Conservation (phyloP, 2,113 vertebrate genomes). For the Thunnus thynnus region DNA sequence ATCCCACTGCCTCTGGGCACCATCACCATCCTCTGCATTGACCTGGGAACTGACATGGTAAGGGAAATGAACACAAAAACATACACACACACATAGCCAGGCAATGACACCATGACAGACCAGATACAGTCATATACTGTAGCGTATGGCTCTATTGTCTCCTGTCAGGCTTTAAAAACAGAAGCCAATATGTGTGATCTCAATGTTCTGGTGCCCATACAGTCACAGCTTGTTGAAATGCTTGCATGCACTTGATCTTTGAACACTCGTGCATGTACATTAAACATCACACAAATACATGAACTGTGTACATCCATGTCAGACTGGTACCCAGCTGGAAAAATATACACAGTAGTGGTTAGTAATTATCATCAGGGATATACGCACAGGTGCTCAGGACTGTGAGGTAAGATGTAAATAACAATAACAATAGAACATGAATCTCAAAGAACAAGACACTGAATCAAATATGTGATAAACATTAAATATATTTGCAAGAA, state of each 20-base stretch:
- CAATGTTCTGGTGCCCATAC: neutral
- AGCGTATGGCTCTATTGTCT: neutral
- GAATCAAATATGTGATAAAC: too few species aligned
- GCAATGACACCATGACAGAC: neutral
- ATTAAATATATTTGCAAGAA: too few species aligned
- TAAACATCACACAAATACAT: constrained; percentile 3
- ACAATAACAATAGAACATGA: too few species aligned
- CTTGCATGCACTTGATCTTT: neutral
- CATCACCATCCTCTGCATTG: constrained; percentile 95
- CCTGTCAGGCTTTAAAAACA: constrained; percentile 5
- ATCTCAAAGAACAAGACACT: too few species aligned
- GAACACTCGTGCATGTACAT: constrained; percentile 1
- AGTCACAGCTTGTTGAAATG: neutral
- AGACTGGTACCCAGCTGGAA: constrained; percentile 13
- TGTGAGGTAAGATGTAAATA: too few species aligned
- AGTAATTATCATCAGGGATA: neutral
- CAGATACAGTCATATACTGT: neutral
- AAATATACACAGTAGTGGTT: neutral
- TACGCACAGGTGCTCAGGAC: neutral
- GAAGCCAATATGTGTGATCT: neutral
- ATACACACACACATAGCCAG: neutral
- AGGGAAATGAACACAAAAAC: constrained; percentile 46
- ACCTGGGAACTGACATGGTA: constrained; percentile 95
- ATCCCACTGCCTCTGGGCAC: constrained; percentile 93
- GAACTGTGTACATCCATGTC: neutral